Evolutionary conservation across 2,113 vertebrate species (phyloP).

Genomic region (Chitala chitala): DNA sequence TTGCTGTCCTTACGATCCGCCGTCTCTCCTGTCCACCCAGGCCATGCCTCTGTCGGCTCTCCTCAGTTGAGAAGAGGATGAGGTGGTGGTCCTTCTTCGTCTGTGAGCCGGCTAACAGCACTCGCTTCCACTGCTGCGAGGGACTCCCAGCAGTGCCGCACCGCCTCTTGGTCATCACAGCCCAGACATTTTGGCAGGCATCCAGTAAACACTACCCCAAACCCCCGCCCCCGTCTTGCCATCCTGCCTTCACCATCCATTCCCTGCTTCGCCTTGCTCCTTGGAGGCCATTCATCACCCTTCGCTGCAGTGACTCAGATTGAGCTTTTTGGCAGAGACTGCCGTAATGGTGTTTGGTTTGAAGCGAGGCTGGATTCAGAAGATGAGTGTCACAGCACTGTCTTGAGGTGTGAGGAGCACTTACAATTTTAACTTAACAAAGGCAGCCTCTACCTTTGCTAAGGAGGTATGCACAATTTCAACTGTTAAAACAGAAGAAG

Average conservation of each 20-base stretch:
- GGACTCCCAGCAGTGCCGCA: slow-evolving; percentile 38
- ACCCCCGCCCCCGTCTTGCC: background rate
- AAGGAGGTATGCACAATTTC: background rate
- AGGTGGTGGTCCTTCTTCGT: no score
- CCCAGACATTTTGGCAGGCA: slow-evolving; percentile 31
- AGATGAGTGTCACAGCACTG: background rate
- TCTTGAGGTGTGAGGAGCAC: background rate
- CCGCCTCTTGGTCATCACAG: slow-evolving; percentile 30
- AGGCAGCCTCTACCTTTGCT: background rate
- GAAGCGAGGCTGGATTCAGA: background rate
- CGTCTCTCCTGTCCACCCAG: no score
- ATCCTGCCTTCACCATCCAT: background rate
- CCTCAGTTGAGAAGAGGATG: no score
- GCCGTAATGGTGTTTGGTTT: background rate
- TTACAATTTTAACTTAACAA: background rate
- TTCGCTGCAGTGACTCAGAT: slow-evolving; percentile 36
- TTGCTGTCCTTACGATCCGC: no score
- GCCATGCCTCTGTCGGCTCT: no score
- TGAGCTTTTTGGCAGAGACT: background rate
- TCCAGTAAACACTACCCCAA: slow-evolving; percentile 27
- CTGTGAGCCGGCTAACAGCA: background rate
- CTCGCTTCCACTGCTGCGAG: slow-evolving; percentile 21
- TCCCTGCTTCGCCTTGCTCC: slow-evolving; percentile 8
- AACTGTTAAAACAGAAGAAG: background rate
- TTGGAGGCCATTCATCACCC: slow-evolving; percentile 18